These are phyloP conservation scores for Netelia inedita DNA, from an alignment of 2,888 invertebrate species.

Conservation along the genomic window DNA sequence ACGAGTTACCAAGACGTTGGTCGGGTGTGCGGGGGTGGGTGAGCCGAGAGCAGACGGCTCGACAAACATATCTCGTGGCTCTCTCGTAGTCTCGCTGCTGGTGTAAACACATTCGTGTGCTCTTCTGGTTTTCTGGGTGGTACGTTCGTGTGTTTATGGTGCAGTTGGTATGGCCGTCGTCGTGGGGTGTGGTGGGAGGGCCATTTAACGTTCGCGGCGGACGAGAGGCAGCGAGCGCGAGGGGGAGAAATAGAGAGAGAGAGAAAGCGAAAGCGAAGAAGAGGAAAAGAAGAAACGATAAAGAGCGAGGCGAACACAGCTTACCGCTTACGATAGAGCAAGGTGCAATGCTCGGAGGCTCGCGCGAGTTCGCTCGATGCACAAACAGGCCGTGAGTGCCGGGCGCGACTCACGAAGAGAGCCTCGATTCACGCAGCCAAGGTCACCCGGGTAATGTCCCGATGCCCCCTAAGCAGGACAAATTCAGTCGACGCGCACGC, in stretches of 20 bases:
- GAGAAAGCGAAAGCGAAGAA: slow-evolving; percentile 61
- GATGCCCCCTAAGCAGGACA: slow-evolving; percentile 85
- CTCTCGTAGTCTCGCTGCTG: slow-evolving; percentile 42
- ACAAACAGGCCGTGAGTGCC: slow-evolving; percentile 79
- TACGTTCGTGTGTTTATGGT: slow-evolving; percentile 20
- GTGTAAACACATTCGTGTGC: slow-evolving; percentile 33
- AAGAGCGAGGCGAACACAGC: slow-evolving; percentile 67
- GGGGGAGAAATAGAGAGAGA: slow-evolving; percentile 51
- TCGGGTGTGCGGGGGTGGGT: slow-evolving; percentile 55
- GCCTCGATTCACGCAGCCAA: slow-evolving; percentile 80
- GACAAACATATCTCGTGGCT: slow-evolving; percentile 59
- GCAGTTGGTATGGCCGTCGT: slow-evolving; percentile 22
- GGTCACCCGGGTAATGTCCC: slow-evolving; percentile 85
- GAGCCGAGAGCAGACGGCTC: slow-evolving; percentile 60
- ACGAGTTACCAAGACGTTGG: slow-evolving; percentile 59
- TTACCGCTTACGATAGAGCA: slow-evolving; percentile 80
- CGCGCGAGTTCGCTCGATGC: slow-evolving; percentile 74
- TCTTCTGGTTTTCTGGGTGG: slow-evolving; percentile 46
- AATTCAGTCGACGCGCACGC: slow-evolving; percentile 76
- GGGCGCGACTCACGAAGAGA: slow-evolving; percentile 67
- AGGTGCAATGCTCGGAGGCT: slow-evolving; percentile 82
- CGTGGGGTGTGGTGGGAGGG: slow-evolving; percentile 34
- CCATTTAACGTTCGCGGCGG: slow-evolving; percentile 37
- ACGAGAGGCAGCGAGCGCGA: slow-evolving; percentile 56
- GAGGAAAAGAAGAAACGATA: slow-evolving; percentile 64